Conservation (phyloP, 2,888 invertebrate genomes). For the Buathra laborator region DNA sequence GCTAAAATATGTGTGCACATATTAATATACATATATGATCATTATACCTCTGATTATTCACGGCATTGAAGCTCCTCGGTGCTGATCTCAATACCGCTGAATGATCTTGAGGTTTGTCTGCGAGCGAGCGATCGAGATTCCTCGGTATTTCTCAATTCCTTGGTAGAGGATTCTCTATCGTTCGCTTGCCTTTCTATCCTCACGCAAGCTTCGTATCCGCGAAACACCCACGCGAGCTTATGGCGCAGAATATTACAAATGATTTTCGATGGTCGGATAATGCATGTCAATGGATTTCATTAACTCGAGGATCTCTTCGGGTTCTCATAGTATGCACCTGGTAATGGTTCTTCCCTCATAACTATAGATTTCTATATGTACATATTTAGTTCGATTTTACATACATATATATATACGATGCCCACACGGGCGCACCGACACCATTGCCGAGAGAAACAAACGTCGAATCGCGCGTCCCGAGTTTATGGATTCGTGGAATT, state of each 20-base stretch:
- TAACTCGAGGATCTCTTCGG: slow-evolving; percentile 75
- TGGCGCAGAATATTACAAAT: slow-evolving; percentile 37
- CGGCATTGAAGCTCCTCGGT: too few relatives aligned
- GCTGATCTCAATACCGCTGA: not conserved
- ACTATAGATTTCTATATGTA: slow-evolving; percentile 7
- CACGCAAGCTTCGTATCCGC: not conserved
- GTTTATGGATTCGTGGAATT: slow-evolving; percentile 71
- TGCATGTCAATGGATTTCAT: slow-evolving; percentile 75
- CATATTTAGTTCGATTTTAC: not conserved
- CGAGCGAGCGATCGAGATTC: not conserved
- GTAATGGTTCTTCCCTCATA: not conserved
- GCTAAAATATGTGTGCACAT: not conserved
- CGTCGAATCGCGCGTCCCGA: slow-evolving; percentile 57
- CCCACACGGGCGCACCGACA: slow-evolving; percentile 6
- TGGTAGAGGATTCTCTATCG: not conserved
- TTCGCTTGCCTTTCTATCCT: not conserved
- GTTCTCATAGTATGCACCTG: slow-evolving; percentile 62
- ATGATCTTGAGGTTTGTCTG: not conserved
- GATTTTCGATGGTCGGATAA: slow-evolving; percentile 68
- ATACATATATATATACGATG: slow-evolving; percentile 10
- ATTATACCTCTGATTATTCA: not conserved
- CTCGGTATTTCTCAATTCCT: not conserved
- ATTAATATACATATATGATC: not conserved
- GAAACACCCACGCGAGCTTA: not conserved
- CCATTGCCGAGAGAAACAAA: slow-evolving; percentile 45